These are phyloP conservation scores for Hystrix brachyura DNA, from an alignment of 2,113 vertebrate species.

Conservation along the genomic window DNA sequence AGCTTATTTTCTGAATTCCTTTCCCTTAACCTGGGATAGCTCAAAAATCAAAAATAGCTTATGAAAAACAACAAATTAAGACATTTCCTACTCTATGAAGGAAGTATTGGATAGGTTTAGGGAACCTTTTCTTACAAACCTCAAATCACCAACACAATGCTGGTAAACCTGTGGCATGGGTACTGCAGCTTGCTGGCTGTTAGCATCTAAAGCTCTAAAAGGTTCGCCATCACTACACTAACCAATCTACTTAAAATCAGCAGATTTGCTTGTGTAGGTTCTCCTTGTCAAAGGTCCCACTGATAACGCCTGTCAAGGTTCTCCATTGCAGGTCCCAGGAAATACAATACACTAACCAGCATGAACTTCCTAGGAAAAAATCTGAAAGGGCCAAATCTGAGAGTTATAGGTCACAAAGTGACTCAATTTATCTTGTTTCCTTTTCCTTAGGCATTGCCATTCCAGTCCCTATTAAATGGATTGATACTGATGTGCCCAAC, in stretches of 20 bases:
- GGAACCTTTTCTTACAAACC: neutral
- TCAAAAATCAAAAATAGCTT: neutral
- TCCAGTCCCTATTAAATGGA: conserved; percentile 95
- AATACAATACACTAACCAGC: neutral
- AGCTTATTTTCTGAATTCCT: conserved; percentile 46
- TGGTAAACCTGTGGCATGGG: neutral
- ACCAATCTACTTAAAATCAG: neutral
- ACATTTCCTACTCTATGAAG: neutral
- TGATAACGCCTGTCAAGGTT: conserved; percentile 5
- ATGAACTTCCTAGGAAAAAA: conserved; percentile 14
- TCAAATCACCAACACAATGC: neutral
- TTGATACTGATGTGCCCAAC: conserved; percentile 86
- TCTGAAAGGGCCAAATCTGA: conserved; percentile 12
- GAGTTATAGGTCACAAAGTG: neutral
- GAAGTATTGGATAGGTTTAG: neutral
- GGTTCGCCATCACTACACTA: neutral
- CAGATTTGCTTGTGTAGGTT: conserved; percentile 2
- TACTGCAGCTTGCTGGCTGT: neutral
- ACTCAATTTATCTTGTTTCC: conserved; percentile 73
- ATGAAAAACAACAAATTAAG: conserved; percentile 25
- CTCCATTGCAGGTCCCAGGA: neutral
- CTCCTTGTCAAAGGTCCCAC: neutral
- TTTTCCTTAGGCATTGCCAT: conserved; percentile 95
- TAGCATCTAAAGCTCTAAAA: neutral
- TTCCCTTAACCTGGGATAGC: conserved; percentile 33